Percentiles rank a stretch among this genome's conserved stretches.
These are phyloP conservation scores for Meda fulgida DNA, from an alignment of 2,797 vertebrate species.

Conservation along the genomic window DNA sequence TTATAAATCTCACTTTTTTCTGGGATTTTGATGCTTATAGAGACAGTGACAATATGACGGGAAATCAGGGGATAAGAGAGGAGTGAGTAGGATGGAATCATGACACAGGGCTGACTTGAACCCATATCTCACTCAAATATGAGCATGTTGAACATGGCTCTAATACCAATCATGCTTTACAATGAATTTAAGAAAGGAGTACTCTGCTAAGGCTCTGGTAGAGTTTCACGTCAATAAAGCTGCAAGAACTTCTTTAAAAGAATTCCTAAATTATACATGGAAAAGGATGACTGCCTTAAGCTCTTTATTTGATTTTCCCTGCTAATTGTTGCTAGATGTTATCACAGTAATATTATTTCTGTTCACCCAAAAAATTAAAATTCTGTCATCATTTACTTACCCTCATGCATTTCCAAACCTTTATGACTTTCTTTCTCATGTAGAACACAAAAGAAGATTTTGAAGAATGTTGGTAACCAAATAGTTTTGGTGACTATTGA, in stretches of 20 bases:
- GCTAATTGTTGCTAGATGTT: constrained; percentile 5
- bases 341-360: constrained; percentile 9
- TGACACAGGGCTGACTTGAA: not conserved
- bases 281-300: not conserved
- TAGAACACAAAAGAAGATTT: not conserved
- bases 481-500: not conserved
- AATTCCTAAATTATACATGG: not conserved
- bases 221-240: not conserved
- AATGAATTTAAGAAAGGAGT: not conserved
- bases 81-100: not conserved
- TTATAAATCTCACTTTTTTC: not conserved
- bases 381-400: not conserved
- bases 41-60: not conserved
- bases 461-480: not conserved
- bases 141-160: not conserved
- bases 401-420: not conserved
- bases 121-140: not conserved
- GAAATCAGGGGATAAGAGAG: not conserved
- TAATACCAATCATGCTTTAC: not conserved
- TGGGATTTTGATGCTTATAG: not conserved
- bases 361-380: not conserved
- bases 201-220: not conserved
- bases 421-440: not conserved
- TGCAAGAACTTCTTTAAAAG: not conserved
- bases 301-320: constrained; percentile 7